Percentiles rank a stretch among this genome's conserved stretches.
These are phyloP conservation scores for Penaeus vannamei DNA, from an alignment of 1,140 invertebrate genomes.

Conservation along the genomic window DNA sequence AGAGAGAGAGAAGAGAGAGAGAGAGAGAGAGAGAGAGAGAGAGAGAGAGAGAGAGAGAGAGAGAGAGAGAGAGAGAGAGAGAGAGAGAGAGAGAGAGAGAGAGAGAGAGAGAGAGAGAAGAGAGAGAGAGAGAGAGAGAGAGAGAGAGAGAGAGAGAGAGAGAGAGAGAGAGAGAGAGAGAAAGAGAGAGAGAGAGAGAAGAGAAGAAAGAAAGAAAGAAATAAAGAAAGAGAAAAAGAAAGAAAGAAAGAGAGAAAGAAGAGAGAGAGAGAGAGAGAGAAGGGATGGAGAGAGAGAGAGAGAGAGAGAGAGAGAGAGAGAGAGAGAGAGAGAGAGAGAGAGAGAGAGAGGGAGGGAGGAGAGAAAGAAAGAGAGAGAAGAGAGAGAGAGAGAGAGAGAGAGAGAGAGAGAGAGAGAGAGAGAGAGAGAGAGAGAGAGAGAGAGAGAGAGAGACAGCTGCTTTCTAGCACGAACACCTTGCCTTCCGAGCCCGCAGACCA, in stretches of 20 bases:
- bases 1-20: too few relatives aligned
- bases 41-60: too few relatives aligned
- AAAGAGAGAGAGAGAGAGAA: background rate
- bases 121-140: constrained; percentile 8
- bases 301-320: constrained; percentile 8
- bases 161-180: background rate
- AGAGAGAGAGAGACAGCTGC: background rate
- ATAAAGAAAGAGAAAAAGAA: background rate
- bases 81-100: too few relatives aligned
- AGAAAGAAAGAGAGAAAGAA: background rate
- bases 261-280: background rate
- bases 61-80: too few relatives aligned
- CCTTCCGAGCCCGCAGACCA: too few relatives aligned
- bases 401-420: constrained; percentile 17
- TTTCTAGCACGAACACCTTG: background rate
- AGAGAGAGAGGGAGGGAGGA: constrained; percentile 13
- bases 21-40: too few relatives aligned
- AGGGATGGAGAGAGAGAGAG: background rate
- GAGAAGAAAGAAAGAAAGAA: background rate
- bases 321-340: constrained; percentile 24
- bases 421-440: constrained; percentile 24
- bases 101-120: background rate
- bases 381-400: background rate
- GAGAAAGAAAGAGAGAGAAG: background rate
- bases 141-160: background rate